Evolutionary conservation across 2,888 invertebrate genomes (phyloP), one percentile per base, ranked within the genome.

Genomic region (Antitype chi): DNA sequence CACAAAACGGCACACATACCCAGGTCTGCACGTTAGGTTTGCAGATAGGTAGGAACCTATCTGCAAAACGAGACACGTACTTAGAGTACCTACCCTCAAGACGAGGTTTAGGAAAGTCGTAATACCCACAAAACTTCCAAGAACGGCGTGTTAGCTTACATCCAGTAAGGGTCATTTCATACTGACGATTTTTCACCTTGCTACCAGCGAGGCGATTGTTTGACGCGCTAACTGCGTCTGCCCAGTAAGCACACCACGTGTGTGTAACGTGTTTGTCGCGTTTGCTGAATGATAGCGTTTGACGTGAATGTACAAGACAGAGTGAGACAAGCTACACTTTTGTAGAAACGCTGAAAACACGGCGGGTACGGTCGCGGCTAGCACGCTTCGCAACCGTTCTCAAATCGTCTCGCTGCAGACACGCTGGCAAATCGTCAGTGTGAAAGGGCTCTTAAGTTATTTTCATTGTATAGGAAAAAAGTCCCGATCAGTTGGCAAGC

Each of bases 401-500:
- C 28, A 66, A 66, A 66, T 28, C 23, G 28, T 28, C 15, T 49
- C 23, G 11, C 20, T 47, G 25, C 20, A 49, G 28, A 49, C 23
- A 52, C 23, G 23, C 15, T 23, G 28, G 23, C 0, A 67, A 49
- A 28, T 23, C 25, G 47, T 28, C 20, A 5, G 15, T 66, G 28
- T 66, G 23, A 28, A 2, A 49, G 9, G 15, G 28, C 23, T 49
- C 28, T 28, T 49, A 66, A 55, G 62, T 76, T 76, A 83, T 85
- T 85, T 85, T 81, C 63, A 74, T 68, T 85, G 60, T 59, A 64
- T 67, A 55, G 75, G 68, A 76, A 78, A 76, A 77, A 74, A 66
- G 55, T 59, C 53, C 38, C 85, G 85, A 78, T 85, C 80, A 69
- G 70, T 82, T 84, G 86, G 78, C 84, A 81, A 81, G 76, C 76